phyloP scores from a whole-genome alignment of 2,888 invertebrate genomes.

The Spilarctia lutea region DNA sequence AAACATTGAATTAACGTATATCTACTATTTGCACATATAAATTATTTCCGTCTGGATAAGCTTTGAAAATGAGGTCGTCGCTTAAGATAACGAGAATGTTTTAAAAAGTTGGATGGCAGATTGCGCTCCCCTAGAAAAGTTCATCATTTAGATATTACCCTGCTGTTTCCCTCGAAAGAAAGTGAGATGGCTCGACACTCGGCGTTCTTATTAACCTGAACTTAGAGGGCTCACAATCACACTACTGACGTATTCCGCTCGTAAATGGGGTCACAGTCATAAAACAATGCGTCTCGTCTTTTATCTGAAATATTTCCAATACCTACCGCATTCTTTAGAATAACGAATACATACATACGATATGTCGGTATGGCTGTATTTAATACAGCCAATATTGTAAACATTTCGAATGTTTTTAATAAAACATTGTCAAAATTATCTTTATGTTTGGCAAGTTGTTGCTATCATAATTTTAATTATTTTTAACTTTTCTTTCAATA shows the following conservation, averaged over 20 bases:
- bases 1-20: neutral
- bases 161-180: constrained; percentile 57
- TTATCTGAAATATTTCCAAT: constrained; percentile 21
- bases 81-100: constrained; percentile 78
- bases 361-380: neutral
- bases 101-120: constrained; percentile 53
- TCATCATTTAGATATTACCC: constrained; percentile 55
- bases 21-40: neutral
- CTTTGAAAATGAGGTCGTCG: constrained; percentile 75
- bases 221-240: constrained; percentile 64
- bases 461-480: neutral
- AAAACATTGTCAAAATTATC: neutral
- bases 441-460: neutral
- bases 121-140: constrained; percentile 57
- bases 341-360: constrained; percentile 5
- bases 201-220: constrained; percentile 69
- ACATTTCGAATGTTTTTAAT: too few relatives aligned
- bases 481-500: neutral
- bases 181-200: constrained; percentile 55
- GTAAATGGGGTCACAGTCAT: constrained; percentile 65
- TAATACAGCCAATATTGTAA: neutral
- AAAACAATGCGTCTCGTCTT: constrained; percentile 57
- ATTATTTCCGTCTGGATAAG: constrained; percentile 71
- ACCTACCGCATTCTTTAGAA: constrained; percentile 22
- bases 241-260: constrained; percentile 52